Conservation (phyloP, 2,113 vertebrate species). For the Planiliza haematocheilus region DNA sequence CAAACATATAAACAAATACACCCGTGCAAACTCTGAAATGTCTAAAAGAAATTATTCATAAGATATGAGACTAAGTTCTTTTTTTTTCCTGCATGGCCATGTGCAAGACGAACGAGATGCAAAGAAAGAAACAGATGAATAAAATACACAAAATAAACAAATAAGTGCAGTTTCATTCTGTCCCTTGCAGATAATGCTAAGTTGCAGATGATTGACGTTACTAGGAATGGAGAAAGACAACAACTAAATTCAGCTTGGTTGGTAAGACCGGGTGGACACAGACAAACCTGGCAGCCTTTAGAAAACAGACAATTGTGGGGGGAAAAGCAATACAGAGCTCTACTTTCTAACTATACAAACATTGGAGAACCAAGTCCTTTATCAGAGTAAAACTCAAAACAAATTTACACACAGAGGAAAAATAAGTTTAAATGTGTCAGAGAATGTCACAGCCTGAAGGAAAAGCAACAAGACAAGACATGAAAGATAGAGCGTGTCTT, state of each 20-base stretch:
- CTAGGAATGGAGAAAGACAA: neutral
- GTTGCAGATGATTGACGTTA: neutral
- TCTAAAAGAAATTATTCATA: constrained; percentile 42
- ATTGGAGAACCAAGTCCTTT: neutral
- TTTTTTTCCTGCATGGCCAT: neutral
- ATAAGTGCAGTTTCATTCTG: neutral
- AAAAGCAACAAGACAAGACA: neutral
- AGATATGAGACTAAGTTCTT: constrained; percentile 10
- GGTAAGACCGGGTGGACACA: too few relatives aligned
- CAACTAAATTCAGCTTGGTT: neutral
- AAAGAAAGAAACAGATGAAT: neutral
- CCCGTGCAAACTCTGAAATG: constrained; percentile 27
- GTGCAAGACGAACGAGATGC: neutral
- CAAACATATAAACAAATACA: constrained; percentile 28
- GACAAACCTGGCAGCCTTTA: neutral
- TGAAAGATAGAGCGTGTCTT: neutral
- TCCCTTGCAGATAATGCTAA: neutral
- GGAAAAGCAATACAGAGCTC: neutral
- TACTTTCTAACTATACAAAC: too few relatives aligned
- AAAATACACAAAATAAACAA: constrained; percentile 5
- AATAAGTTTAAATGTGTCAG: neutral
- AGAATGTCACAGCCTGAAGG: neutral
- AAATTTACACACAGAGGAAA: neutral
- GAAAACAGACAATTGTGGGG: neutral
- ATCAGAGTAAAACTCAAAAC: neutral